Base-by-base conservation (phyloP, 2,113 vertebrate genomes). In the Abramis brama region DNA sequence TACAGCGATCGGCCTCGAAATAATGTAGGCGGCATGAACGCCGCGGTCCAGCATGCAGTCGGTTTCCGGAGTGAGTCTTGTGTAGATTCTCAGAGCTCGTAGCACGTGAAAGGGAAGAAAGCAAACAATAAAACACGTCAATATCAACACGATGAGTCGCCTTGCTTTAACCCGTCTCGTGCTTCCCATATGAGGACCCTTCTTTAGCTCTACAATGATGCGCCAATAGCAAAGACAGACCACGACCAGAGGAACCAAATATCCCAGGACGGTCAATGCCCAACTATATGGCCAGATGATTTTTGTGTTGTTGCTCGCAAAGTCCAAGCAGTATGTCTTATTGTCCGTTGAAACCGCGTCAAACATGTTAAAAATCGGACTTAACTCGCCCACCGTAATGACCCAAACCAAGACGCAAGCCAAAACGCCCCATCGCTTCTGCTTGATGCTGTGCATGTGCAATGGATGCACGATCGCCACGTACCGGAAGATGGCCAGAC, bases 81-180 rank as follows among this genome's bases (percentile, higher is more conserved):
- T n/a, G 19, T 92, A 79, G 6, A 93, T 88, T 52, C 92, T 77
- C 59, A 90, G 1, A 3, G 47, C 55, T 0, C 94, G 91, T 45
- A 94, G 10, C 11, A 93, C 1, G 68, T 95, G 94, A 70, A 94
- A 96, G 0, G 95, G 94, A 45, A 97, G 66, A 39, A 95, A 96
- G 9, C 94, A 96, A 25, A 93, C 25, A 1, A 60, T 91, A 84
- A 96, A 95, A 19, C 91, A 90, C 0, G 93, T 62, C 1, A 96
- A 91, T 0, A 96, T 92, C 82, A 96, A 33, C 0, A 90, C 85
- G 1, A 87, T 91, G 8, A 91, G 57, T 0, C 82, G 82, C 1
- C 88, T 90, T 0, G 95, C 93, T 55, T 95, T 94, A 43, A 76
- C 85, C 59, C 94, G 95, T 4, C 83, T 73, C 23, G 62, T 85